Base-by-base conservation (phyloP, 2,888 invertebrate genomes). In the Drosophila demipolita region DNA sequence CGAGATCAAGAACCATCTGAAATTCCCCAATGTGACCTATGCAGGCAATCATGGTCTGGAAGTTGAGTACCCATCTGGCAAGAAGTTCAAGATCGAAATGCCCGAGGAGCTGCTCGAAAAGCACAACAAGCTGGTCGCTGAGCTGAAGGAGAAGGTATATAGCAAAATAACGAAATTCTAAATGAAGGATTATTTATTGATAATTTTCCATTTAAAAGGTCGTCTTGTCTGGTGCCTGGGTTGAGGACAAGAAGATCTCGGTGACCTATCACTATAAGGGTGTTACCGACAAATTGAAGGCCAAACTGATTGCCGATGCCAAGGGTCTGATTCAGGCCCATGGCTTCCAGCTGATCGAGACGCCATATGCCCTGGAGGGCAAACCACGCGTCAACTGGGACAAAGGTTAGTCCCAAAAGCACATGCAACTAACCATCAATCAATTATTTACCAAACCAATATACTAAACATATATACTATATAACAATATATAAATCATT, bases 371-470 rank as follows among this genome's bases (percentile, higher is more conserved):
- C 32, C 94, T 96, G 66, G 96, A 97, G 91, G 96, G 96, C 17
- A 96, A 96, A 87, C 96, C 96, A 57, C 96, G 96, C 38, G 96
- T 96, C 26, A 95, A 95, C 88, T 97, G 96, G 96, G 96, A 96
- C 91, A 96, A 96, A 92, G 96, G 96, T 93, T 60, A 91, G 92
- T 90, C 6, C 20, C 15, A 15, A 26, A 17, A n/a, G 23, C 12
- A n/a, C 6, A n/a, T 6, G 11, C 42, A 26, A 48, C 53, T 49
- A 53, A 53, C n/a, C 42, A 68, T 55, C 38, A 50, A 61, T 60
- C 71, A 32, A 58, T 9, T 20, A 15, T 32, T 58, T 26, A 49
- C 49, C 20, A 38, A 61, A 7, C 40, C 48, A 59, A 45, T 45
- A 45, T 2, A 23, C 1, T 45, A 45, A 2, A 23, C 1, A 29